phyloP scores from a whole-genome alignment of 2,113 vertebrate species.

The Phaethornis superciliosus region DNA sequence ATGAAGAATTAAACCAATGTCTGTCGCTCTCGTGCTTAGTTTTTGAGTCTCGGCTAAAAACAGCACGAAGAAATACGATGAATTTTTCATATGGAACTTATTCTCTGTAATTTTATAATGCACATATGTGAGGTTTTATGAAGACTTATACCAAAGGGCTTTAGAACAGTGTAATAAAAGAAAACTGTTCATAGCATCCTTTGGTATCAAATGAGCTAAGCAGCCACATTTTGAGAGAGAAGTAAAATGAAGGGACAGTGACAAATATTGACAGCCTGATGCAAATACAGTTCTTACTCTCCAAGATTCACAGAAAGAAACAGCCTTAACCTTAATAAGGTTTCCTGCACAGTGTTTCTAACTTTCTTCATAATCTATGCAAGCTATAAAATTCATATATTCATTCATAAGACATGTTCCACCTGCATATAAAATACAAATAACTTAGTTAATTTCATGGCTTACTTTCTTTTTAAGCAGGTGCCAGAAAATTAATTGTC shows the following conservation, averaged over 20 bases:
- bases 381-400: background rate
- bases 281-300: background rate
- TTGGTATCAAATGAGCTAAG: background rate
- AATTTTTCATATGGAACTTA: conserved; percentile 50
- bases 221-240: background rate
- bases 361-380: background rate
- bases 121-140: conserved; percentile 39
- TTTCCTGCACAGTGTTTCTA: background rate
- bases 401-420: background rate
- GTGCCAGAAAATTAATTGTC: background rate
- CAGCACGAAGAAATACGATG: background rate
- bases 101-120: conserved; percentile 35
- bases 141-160: conserved; percentile 6
- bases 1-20: conserved; percentile 49
- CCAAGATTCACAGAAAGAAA: background rate
- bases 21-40: background rate
- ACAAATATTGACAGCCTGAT: background rate
- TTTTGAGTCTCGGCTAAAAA: conserved; percentile 20
- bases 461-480: background rate
- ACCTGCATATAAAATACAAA: background rate
- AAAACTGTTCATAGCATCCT: background rate
- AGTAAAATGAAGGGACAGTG: background rate
- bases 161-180: background rate
- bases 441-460: background rate
- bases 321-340: background rate